Evolutionary conservation across 2,113 vertebrate genomes (phyloP), one percentile per base, ranked within the genome.

Genomic region (Phaethon lepturus): DNA sequence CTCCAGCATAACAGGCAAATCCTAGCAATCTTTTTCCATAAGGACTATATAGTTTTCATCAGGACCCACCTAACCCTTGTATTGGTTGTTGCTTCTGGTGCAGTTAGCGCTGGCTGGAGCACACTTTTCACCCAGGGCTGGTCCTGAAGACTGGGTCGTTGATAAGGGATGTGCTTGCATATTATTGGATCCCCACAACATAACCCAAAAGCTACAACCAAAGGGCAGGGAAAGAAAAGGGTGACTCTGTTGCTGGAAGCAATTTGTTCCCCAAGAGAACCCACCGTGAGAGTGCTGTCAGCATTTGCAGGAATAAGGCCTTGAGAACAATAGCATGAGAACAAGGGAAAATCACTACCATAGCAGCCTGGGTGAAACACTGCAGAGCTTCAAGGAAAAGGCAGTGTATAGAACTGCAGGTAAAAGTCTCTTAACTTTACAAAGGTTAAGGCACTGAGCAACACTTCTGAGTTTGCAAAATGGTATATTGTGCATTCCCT

Each of bases 241-340:
- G 23, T 80, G 45, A 63, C 50, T 66, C 28, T 64, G 22, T 22
- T 25, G 9, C 52, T 72, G 10, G 2, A 3, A 85, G 13, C 44
- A 59, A 50, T 44, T n/a, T 44, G 1, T 78, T 89, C 89, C 42
- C 59, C 38, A 33, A n/a, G 29, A 71, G 10, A 94, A 24, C 4
- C 0, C 0, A 12, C 13, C 2, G 16, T 29, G 58, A 22, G 13
- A 40, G 5, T 25, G 9, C 22, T 85, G 31, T 55, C 7, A 11
- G 24, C 17, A 1, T 19, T 91, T 72, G 10, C 9, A 77, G 45
- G 35, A 80, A 33, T 35, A 69, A 86, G 17, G 35, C 8, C 25
- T 60, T 73, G 49, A 66, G 42, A 77, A 49, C 35, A 80, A 64
- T 38, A 63, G 12, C 35, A 33, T 17, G 17, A 75, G 53, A 93